A percentile compares a stretch with the other conserved stretches of the same genome.
Evolutionary conservation across 2,797 vertebrate genomes (phyloP).

Genomic region (Thaleichthys pacificus): DNA sequence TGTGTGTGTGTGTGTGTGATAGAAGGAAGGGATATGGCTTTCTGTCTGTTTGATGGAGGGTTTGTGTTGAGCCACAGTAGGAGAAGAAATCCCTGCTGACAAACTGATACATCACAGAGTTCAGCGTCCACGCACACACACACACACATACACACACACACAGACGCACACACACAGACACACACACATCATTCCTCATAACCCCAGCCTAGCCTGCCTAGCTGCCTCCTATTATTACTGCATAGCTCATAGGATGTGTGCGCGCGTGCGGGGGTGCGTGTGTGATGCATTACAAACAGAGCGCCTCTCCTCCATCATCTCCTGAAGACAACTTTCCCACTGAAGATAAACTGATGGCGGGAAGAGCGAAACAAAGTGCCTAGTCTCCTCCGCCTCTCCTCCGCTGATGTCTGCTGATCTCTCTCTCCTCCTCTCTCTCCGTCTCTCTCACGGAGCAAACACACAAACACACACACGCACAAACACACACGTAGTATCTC

Average conservation of each 20-base stretch:
- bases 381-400: neutral
- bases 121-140: slow-evolving; percentile 20
- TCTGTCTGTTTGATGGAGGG: slow-evolving; percentile 45
- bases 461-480: slow-evolving; percentile 12
- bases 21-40: slow-evolving; percentile 3
- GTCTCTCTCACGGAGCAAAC: slow-evolving; percentile 3
- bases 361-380: neutral
- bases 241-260: slow-evolving; percentile 13
- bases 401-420: neutral
- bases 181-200: slow-evolving; percentile 56
- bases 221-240: slow-evolving; percentile 35
- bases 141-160: slow-evolving; percentile 25
- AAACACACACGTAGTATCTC: slow-evolving; percentile 11
- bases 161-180: slow-evolving; percentile 33
- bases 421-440: slow-evolving; percentile 7
- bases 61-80: slow-evolving; percentile 33
- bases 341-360: neutral
- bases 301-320: neutral
- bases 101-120: slow-evolving; percentile 49
- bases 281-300: slow-evolving; percentile 10
- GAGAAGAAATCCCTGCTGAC: slow-evolving; percentile 49
- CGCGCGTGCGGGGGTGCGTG: slow-evolving; percentile 24
- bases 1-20: neutral
- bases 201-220: slow-evolving; percentile 34
- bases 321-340: neutral